Conservation (phyloP, 2,797 vertebrate genomes). For the Acestrorhynchus altus region DNA sequence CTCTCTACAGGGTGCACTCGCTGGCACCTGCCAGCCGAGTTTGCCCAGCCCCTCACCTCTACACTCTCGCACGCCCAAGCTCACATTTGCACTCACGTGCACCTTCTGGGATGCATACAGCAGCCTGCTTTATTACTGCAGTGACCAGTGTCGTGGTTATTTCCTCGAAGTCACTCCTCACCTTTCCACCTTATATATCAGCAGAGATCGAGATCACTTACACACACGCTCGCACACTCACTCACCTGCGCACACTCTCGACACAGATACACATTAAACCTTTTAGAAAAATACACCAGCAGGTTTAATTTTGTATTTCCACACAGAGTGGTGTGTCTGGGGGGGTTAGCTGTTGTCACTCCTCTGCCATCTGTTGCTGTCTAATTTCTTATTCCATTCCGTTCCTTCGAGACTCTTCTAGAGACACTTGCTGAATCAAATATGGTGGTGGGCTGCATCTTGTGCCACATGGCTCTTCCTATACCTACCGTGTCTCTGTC, state of each 20-base stretch:
- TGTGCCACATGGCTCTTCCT: constrained; percentile 31
- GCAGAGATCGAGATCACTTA: constrained; percentile 27
- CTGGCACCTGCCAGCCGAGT: constrained; percentile 49
- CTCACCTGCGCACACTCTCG: background rate
- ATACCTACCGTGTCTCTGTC: constrained; percentile 2
- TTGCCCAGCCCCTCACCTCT: constrained; percentile 46
- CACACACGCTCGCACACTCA: background rate
- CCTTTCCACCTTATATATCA: constrained; percentile 16
- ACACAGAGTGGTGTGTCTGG: constrained; percentile 27
- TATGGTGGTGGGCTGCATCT: constrained; percentile 22
- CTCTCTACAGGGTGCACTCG: constrained; percentile 40
- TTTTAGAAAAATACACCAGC: background rate
- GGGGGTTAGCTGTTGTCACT: constrained; percentile 41
- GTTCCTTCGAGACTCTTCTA: constrained; percentile 31
- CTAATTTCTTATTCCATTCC: constrained; percentile 46
- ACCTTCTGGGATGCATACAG: constrained; percentile 35
- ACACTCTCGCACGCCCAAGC: constrained; percentile 2
- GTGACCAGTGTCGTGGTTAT: constrained; percentile 27
- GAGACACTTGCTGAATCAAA: constrained; percentile 48
- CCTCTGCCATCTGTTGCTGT: constrained; percentile 47
- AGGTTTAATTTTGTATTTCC: constrained; percentile 2
- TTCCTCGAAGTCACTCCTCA: constrained; percentile 67
- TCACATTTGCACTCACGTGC: background rate
- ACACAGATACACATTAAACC: background rate
- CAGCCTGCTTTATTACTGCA: constrained; percentile 57